Percentiles rank a stretch among this genome's conserved stretches.
These are phyloP conservation scores for Amblyopsis rosae DNA, from an alignment of 2,113 vertebrate genomes.

Conservation along the genomic window DNA sequence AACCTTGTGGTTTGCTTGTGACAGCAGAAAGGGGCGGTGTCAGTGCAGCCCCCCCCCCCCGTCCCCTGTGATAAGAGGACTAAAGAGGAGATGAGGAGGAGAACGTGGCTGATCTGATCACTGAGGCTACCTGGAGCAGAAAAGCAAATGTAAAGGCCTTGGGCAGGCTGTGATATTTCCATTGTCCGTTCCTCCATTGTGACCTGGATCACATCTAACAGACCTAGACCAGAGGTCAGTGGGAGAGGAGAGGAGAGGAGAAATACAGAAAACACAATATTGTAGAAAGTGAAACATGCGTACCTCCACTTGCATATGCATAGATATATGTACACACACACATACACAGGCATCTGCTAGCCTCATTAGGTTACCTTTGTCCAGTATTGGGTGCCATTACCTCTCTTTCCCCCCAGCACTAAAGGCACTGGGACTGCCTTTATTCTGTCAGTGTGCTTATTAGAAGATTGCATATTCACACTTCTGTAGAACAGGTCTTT, in stretches of 20 bases:
- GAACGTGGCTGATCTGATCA: conserved; percentile 53
- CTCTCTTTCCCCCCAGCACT: conserved; percentile 56
- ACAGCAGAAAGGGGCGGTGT: conserved; percentile 49
- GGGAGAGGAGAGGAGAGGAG: conserved; percentile 41
- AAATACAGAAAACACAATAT: conserved; percentile 2
- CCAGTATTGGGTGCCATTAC: conserved; percentile 59
- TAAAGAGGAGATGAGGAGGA: conserved; percentile 43
- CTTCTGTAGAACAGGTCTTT: conserved; percentile 65
- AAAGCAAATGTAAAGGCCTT: conserved; percentile 75
- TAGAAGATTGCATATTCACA: conserved; percentile 78
- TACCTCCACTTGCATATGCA: not conserved
- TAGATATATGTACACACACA: conserved; percentile 7
- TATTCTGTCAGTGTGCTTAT: conserved; percentile 71
- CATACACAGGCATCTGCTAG: conserved; percentile 15
- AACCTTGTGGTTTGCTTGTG: conserved; percentile 56
- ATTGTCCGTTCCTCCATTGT: conserved; percentile 58
- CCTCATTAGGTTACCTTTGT: conserved; percentile 63
- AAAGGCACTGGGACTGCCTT: conserved; percentile 67
- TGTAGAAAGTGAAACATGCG: conserved; percentile 9
- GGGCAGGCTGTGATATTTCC: conserved; percentile 82
- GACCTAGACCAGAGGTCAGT: conserved; percentile 77
- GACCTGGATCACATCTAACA: conserved; percentile 79
- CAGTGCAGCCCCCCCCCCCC: conserved; percentile 19
- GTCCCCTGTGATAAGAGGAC: conserved; percentile 13
- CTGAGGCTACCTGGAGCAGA: conserved; percentile 72